Conservation (phyloP, 1,140 invertebrate species). For the Spodoptera litura region DNA sequence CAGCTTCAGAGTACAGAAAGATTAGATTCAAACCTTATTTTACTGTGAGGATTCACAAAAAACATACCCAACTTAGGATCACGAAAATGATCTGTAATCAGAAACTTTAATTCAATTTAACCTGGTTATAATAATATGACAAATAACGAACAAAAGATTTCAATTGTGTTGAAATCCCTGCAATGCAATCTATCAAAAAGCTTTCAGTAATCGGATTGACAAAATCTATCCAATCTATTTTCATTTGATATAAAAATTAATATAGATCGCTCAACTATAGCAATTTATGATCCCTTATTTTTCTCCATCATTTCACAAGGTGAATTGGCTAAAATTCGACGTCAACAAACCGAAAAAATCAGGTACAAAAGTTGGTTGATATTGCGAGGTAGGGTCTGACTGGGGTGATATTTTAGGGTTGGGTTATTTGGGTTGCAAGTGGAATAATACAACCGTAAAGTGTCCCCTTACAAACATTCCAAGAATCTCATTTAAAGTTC, state of each 20-base stretch:
- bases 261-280: conserved; percentile 19
- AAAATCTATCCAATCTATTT: conserved; percentile 40
- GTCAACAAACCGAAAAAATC: conserved; percentile 9
- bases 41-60: too few relatives aligned
- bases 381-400: not conserved
- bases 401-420: conserved; percentile 25
- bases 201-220: conserved; percentile 39
- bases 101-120: conserved; percentile 31
- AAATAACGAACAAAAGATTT: conserved; percentile 15
- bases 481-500: conserved; percentile 69
- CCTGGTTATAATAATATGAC: not conserved
- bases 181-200: conserved; percentile 32
- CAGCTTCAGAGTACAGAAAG: too few relatives aligned
- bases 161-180: conserved; percentile 14
- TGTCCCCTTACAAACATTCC: conserved; percentile 63
- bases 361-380: conserved; percentile 3
- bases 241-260: conserved; percentile 35
- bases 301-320: conserved; percentile 1
- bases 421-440: conserved; percentile 41
- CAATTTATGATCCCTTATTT: conserved; percentile 16
- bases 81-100: not conserved
- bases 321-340: not conserved
- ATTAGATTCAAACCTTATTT: too few relatives aligned
- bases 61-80: too few relatives aligned
- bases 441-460: conserved; percentile 53